Evolutionary conservation across 2,113 vertebrate species (phyloP).

Genomic region (Chionis minor): DNA sequence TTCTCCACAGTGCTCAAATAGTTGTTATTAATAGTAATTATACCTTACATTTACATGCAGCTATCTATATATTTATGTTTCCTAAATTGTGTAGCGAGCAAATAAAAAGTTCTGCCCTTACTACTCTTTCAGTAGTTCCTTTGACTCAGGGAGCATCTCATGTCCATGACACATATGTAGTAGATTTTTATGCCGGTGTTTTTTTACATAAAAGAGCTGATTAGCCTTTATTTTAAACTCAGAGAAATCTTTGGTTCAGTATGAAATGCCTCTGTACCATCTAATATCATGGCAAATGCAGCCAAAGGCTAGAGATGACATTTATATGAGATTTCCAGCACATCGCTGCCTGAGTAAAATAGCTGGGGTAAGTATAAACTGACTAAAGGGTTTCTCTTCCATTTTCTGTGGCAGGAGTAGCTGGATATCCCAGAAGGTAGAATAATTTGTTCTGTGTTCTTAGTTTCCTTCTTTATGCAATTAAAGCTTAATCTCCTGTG

Average conservation of each 20-base stretch:
- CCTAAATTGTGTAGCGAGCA: neutral
- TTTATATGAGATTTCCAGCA: neutral
- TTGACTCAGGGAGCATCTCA: neutral
- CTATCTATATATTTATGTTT: neutral
- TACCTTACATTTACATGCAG: neutral
- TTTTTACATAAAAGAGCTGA: neutral
- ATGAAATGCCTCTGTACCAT: neutral
- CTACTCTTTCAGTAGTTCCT: neutral
- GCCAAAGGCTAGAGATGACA: neutral
- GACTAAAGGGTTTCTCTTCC: neutral
- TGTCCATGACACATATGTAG: neutral
- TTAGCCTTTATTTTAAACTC: neutral
- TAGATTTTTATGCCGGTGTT: neutral
- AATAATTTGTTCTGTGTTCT: conserved; percentile 24
- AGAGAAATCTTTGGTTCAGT: neutral
- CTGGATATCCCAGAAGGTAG: neutral
- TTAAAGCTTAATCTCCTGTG: neutral
- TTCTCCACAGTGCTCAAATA: neutral
- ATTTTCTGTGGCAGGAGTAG: neutral
- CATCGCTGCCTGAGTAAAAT: neutral
- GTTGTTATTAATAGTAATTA: conserved; percentile 20
- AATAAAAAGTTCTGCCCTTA: neutral
- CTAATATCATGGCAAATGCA: neutral
- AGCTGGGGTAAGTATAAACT: neutral
- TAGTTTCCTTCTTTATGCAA: neutral